Evolutionary conservation across 2,113 vertebrate genomes (phyloP).

Genomic region (Ammodytes dubius): DNA sequence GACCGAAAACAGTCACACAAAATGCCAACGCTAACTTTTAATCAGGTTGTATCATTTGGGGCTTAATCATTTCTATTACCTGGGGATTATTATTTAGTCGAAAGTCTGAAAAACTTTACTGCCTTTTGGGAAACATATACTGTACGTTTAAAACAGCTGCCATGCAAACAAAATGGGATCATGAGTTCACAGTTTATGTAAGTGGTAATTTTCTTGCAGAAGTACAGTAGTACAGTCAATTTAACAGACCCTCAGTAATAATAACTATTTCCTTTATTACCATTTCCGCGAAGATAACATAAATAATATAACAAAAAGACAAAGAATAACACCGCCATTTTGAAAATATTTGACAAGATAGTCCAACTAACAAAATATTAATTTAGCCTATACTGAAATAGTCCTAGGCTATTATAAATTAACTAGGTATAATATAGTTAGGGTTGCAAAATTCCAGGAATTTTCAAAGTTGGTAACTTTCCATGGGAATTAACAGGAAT

Average conservation of each 20-base stretch:
- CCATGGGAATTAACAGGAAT: too few relatives aligned
- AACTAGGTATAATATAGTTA: too few relatives aligned
- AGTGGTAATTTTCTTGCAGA: constrained; percentile 58
- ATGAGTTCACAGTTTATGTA: constrained; percentile 36
- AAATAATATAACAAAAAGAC: constrained; percentile 1
- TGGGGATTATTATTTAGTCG: not conserved
- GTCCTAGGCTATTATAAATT: too few relatives aligned
- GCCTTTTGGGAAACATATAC: not conserved
- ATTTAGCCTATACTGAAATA: too few relatives aligned
- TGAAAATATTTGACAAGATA: not conserved
- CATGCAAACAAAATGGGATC: constrained; percentile 17
- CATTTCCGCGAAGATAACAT: constrained; percentile 37
- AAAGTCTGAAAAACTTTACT: not conserved
- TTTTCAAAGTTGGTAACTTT: too few relatives aligned
- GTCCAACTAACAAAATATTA: too few relatives aligned
- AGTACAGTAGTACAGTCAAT: constrained; percentile 24
- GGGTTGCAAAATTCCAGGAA: too few relatives aligned
- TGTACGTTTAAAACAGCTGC: not conserved
- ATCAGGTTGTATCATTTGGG: not conserved
- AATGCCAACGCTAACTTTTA: not conserved
- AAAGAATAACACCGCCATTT: not conserved
- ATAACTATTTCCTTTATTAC: constrained; percentile 29
- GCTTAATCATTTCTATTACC: not conserved
- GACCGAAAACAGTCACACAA: not conserved
- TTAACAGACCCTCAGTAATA: constrained; percentile 39